Conservation (phyloP, 2,888 invertebrate species). For the Coleophora deauratella region DNA sequence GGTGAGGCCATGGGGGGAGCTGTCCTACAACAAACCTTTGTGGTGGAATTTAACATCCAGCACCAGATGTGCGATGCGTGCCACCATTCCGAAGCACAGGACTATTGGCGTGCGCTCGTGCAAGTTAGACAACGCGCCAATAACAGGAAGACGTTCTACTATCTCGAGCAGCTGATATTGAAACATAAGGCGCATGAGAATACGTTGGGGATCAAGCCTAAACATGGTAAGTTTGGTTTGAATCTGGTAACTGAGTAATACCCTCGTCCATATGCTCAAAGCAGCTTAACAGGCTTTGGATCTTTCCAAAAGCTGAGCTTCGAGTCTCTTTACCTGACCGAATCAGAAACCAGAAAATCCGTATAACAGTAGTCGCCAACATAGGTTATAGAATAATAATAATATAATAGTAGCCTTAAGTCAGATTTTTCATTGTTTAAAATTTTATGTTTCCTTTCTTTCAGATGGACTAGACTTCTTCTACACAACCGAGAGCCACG, state of each 20-base stretch:
- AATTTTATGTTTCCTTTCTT: no score
- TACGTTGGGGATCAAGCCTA: conserved; percentile 90
- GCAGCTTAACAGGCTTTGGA: no score
- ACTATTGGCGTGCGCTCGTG: conserved; percentile 96
- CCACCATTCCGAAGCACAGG: conserved; percentile 96
- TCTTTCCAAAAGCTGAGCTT: no score
- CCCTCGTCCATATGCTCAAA: no score
- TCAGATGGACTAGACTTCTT: conserved; percentile 97
- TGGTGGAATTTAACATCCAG: conserved; percentile 93
- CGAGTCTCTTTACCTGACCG: no score
- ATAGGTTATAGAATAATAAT: no score
- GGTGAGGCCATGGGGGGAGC: conserved; percentile 95
- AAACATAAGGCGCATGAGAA: conserved; percentile 95
- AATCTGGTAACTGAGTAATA: no score
- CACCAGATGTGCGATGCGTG: conserved; percentile 99
- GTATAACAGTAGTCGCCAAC: no score
- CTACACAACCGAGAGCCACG: conserved; percentile 90
- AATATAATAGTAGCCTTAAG: no score
- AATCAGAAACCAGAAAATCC: no score
- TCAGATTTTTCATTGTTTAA: no score
- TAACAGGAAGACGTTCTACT: conserved; percentile 98
- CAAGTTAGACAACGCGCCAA: conserved; percentile 91
- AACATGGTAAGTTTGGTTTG: conserved; percentile 81
- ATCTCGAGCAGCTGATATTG: conserved; percentile 96
- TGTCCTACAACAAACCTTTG: conserved; percentile 93